Conservation (phyloP, 2,113 vertebrate species). For the Galeopterus variegatus region DNA sequence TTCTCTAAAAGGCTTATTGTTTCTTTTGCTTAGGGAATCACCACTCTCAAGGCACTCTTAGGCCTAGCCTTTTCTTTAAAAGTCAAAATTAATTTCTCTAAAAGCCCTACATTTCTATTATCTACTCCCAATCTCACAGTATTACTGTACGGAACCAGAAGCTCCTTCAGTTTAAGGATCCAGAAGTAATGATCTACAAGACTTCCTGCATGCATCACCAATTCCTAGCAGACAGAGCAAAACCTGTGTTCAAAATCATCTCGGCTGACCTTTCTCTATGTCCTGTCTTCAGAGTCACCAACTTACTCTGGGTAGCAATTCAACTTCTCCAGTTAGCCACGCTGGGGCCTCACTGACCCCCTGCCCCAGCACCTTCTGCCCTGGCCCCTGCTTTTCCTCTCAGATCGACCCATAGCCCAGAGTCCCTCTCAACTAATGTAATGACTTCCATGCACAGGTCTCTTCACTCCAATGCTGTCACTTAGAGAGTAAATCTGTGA, state of each 20-base stretch:
- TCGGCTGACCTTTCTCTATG: not conserved
- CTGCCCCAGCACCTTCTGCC: too few relatives aligned
- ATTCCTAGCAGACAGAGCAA: not conserved
- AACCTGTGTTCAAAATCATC: not conserved
- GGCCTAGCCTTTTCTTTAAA: not conserved
- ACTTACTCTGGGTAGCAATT: not conserved
- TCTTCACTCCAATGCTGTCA: not conserved
- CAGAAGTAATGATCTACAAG: not conserved
- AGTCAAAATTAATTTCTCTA: conserved; percentile 40
- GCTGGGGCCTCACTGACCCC: rapidly evolving
- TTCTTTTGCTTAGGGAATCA: not conserved
- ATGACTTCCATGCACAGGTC: not conserved
- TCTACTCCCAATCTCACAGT: not conserved
- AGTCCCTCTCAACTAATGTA: too few relatives aligned
- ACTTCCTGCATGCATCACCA: not conserved
- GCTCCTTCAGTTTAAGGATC: not conserved
- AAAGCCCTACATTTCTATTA: not conserved
- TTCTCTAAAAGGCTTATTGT: not conserved
- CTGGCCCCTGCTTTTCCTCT: not conserved
- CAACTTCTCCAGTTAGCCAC: not conserved
- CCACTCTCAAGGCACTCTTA: not conserved
- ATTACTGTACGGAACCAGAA: not conserved
- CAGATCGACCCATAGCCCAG: not conserved
- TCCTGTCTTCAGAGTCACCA: not conserved
- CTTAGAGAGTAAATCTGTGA: not conserved